Evolutionary conservation across 2,888 invertebrate genomes (phyloP).

Genomic region (Melieria crassipennis): DNA sequence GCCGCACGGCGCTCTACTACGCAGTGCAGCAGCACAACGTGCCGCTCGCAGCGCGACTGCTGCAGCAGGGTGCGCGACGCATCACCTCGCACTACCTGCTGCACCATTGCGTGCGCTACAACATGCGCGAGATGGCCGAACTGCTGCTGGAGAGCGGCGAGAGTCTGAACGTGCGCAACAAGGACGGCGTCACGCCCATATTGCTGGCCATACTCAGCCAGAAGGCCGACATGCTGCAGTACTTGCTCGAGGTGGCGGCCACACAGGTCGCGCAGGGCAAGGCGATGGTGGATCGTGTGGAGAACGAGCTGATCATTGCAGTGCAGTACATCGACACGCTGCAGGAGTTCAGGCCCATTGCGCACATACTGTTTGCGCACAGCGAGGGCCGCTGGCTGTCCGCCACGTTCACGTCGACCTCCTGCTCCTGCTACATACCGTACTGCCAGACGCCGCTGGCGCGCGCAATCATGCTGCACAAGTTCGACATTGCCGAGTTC

Average conservation of each 20-base stretch:
- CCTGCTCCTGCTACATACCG: slow-evolving; percentile 68
- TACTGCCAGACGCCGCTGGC: slow-evolving; percentile 76
- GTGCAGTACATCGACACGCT: slow-evolving; percentile 56
- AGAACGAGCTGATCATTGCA: slow-evolving; percentile 56
- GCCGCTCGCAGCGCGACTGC: slow-evolving; percentile 61
- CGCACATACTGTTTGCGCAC: slow-evolving; percentile 63
- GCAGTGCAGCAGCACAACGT: slow-evolving; percentile 56
- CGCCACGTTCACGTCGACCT: slow-evolving; percentile 5
- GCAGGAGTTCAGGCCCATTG: slow-evolving; percentile 49
- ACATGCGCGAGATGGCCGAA: slow-evolving; percentile 67
- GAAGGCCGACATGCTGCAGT: slow-evolving; percentile 69
- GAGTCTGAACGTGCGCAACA: slow-evolving; percentile 54
- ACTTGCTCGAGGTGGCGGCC: slow-evolving; percentile 67
- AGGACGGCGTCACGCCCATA: slow-evolving; percentile 73
- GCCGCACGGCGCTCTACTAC: slow-evolving; percentile 58
- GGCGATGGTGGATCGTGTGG: slow-evolving; percentile 50
- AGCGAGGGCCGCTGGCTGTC: slow-evolving; percentile 60
- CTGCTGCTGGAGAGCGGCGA: slow-evolving; percentile 58
- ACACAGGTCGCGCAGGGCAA: slow-evolving; percentile 42
- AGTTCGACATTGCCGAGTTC: slow-evolving; percentile 59
- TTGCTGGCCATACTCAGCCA: slow-evolving; percentile 78
- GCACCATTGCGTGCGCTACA: slow-evolving; percentile 74
- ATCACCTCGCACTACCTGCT: slow-evolving; percentile 76
- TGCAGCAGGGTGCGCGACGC: slow-evolving; percentile 75
- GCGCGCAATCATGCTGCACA: slow-evolving; percentile 67